A percentile compares a stretch with the other conserved stretches of the same genome.
Conservation (phyloP, 2,888 invertebrate species). For the Nomada lathburiana region DNA sequence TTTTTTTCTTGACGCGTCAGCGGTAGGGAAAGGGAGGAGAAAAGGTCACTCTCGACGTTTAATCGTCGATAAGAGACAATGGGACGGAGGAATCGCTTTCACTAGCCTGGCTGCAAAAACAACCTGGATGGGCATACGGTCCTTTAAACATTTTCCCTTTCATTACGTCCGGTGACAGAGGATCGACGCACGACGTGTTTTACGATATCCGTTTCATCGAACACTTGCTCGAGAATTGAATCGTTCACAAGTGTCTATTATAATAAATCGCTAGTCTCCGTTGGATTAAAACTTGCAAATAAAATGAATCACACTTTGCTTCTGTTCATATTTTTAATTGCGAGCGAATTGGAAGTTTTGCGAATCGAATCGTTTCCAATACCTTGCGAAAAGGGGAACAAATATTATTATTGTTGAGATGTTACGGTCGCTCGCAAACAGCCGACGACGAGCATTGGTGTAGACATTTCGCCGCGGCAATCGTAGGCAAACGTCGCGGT, state of each 20-base stretch:
- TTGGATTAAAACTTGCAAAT: too few species aligned
- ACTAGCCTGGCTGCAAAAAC: not conserved
- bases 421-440: not conserved
- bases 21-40: not conserved
- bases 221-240: not conserved
- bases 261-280: too few species aligned
- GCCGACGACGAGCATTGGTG: not conserved
- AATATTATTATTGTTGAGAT: too few species aligned
- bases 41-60: constrained; percentile 8
- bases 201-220: not conserved
- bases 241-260: not conserved
- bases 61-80: constrained; percentile 9
- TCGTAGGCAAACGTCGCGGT: constrained; percentile 11
- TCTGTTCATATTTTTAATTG: too few species aligned
- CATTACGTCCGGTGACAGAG: not conserved
- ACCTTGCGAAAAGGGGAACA: not conserved
- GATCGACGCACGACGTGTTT: not conserved
- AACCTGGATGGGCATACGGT: not conserved
- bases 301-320: too few species aligned
- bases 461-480: constrained; percentile 6
- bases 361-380: not conserved
- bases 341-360: too few species aligned
- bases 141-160: not conserved
- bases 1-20: not conserved
- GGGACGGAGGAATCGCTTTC: constrained; percentile 15